phyloP scores from a whole-genome alignment of 2,113 vertebrate species.

The Pyrgilauda ruficollis region DNA sequence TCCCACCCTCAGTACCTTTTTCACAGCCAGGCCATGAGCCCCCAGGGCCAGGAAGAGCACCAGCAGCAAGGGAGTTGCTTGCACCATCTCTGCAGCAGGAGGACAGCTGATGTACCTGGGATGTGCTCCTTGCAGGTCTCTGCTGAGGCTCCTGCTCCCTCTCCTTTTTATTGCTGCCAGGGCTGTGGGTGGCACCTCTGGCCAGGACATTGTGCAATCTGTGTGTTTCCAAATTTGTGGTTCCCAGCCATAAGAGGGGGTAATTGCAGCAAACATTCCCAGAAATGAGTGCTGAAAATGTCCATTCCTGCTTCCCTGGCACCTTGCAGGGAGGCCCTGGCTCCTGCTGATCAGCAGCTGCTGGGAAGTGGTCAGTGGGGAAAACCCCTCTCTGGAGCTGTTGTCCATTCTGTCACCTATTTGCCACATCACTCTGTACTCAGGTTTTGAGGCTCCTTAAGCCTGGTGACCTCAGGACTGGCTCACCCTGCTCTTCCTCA shows the following conservation, averaged over 20 bases:
- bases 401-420: accelerated
- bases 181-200: not conserved
- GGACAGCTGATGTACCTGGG: not conserved
- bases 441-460: not conserved
- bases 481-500: not conserved
- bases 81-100: not conserved
- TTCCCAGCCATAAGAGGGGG: accelerated
- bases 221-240: not conserved
- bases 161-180: not conserved
- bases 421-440: accelerated
- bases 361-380: accelerated
- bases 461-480: accelerated
- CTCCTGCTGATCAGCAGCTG: not conserved
- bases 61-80: not conserved
- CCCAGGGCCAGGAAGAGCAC: not conserved
- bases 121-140: not conserved
- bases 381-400: not conserved
- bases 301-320: not conserved
- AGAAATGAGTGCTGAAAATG: not conserved
- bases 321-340: not conserved
- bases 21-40: accelerated
- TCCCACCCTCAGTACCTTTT: not conserved
- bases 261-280: not conserved
- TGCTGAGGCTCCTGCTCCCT: not conserved
- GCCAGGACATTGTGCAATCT: not conserved